Base-by-base conservation (phyloP, 2,888 invertebrate species). In the Chloroclystis v-ata region DNA sequence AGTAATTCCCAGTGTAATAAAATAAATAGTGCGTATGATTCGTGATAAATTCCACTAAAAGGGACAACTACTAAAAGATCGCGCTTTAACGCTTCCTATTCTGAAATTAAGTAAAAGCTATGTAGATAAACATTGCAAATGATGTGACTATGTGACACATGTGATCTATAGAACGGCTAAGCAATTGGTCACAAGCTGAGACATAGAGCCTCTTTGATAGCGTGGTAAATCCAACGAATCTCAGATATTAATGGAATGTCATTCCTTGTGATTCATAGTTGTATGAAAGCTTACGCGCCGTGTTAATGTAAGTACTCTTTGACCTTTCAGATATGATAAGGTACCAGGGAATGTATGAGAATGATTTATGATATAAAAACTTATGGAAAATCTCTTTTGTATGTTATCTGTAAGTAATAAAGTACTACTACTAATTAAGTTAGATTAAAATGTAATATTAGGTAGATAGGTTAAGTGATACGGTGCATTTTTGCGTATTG, bases 161-260 rank as follows among this genome's bases (percentile, higher is more conserved):
- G 25, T 52, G 51, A 57, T 55, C 49, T 53, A 57, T 53, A 32
- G 55, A 37, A 39, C 47, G 52, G 52, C 44, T 40, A 42, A 25
- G 47, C 51, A 38, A 55, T 55, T 49, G 47, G 49, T 55, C 53
- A 47, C 47, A 47, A 44, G 47, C 52, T 32, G 44, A 47, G 57
- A 49, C 47, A 52, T 46, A 45, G 32, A 49, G 41, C 43, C 37
- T 48, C 45, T 43, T 48, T 52, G 57, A 53, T 55, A 49, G 50
- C 49, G 38, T 46, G 50, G 43, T 50, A 50, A 50, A 50, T 50
- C 37, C 46, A 20, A 20, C 20, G 39, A 46, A 43, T 50, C 35
- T 37, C 10, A 11, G n/a, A 46, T 50, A 40, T 50, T 50, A 50
- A 50, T 50, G 43, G 40, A 13, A 11, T 43, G 50, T 37, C 50